Percentiles rank a stretch among this genome's conserved stretches.
Conservation (phyloP, 64 coral and sea anemone species). For the Stichodactyla helianthus region DNA sequence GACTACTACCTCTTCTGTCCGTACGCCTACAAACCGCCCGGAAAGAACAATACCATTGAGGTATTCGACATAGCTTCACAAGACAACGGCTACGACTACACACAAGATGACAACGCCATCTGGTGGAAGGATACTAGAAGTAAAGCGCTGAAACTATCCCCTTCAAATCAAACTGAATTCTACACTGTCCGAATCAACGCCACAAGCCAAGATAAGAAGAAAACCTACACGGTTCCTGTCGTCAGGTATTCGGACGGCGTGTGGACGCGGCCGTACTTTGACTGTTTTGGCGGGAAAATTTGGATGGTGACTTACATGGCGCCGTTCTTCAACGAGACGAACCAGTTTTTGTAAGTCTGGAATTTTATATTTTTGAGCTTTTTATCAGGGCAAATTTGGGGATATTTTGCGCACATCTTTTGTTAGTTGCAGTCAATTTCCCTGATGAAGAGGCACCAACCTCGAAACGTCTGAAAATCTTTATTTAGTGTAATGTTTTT, state of each 20-base stretch:
- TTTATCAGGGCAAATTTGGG: too few species aligned
- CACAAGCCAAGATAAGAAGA: background rate
- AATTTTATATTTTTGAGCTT: too few species aligned
- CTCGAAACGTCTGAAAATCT: too few species aligned
- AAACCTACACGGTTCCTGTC: constrained; percentile 21
- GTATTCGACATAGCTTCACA: constrained; percentile 47
- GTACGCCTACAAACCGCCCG: constrained; percentile 68
- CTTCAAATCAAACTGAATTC: constrained; percentile 20
- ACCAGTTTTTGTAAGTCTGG: constrained; percentile 84
- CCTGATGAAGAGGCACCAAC: too few species aligned
- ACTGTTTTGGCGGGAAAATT: constrained; percentile 93
- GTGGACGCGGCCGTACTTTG: constrained; percentile 86
- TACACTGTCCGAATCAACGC: constrained; percentile 40
- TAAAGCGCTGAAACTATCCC: constrained; percentile 29
- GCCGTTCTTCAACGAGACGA: constrained; percentile 74
- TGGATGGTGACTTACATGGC: constrained; percentile 94
- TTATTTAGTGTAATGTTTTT: too few species aligned
- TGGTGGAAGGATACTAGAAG: constrained; percentile 65
- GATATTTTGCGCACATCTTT: too few species aligned
- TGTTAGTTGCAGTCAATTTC: too few species aligned
- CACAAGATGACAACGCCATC: constrained; percentile 41
- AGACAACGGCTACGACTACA: constrained; percentile 42
- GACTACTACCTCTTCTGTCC: constrained; percentile 77
- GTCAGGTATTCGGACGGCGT: constrained; percentile 48
- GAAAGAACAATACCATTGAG: constrained; percentile 20